phyloP scores from a whole-genome alignment of 2,888 invertebrate species.

The Eubasilissa splendida region DNA sequence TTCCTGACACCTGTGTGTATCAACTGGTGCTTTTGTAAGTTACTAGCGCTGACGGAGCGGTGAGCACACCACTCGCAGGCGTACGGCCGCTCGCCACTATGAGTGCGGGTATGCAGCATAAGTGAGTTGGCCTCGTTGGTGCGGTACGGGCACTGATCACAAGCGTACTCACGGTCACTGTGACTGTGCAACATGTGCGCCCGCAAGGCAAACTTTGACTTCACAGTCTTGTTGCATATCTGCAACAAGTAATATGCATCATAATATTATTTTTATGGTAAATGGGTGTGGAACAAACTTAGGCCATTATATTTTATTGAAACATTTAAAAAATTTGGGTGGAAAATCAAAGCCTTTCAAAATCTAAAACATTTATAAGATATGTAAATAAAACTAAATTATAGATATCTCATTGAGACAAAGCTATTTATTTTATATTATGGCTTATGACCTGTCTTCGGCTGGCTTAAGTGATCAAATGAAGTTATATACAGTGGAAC shows the following conservation, averaged over 20 bases:
- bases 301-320: not conserved
- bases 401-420: too few species aligned
- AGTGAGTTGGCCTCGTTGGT: constrained; percentile 12
- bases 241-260: not conserved
- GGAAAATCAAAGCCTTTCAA: too few species aligned
- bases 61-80: constrained; percentile 23
- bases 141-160: constrained; percentile 8
- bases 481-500: too few species aligned
- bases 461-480: too few species aligned
- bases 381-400: too few species aligned
- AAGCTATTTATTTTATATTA: too few species aligned
- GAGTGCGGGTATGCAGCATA: not conserved
- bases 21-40: constrained; percentile 7
- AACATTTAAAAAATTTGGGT: too few species aligned
- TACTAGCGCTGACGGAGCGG: constrained; percentile 23
- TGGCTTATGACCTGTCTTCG: too few species aligned
- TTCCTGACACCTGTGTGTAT: constrained; percentile 18
- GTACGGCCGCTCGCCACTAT: constrained; percentile 12
- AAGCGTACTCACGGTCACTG: constrained; percentile 4
- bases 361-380: too few species aligned
- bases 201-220: not conserved
- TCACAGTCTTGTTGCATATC: constrained; percentile 3
- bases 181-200: constrained; percentile 5
- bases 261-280: too few species aligned
- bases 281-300: too few species aligned